Conservation (phyloP, 2,797 vertebrate species). For the Psittacula echo region DNA sequence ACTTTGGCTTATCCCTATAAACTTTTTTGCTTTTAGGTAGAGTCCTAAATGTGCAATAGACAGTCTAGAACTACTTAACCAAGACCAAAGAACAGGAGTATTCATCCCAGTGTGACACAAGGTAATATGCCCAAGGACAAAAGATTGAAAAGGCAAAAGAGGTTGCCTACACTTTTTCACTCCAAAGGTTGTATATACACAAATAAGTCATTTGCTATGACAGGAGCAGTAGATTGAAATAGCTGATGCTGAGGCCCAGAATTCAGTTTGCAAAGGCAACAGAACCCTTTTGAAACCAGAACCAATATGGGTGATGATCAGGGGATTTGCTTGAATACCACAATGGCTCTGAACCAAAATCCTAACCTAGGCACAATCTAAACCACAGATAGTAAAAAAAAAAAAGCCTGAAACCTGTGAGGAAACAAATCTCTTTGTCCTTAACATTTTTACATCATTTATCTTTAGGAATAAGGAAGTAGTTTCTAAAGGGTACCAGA, state of each 20-base stretch:
- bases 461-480: background rate
- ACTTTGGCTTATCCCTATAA: background rate
- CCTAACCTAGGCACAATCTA: background rate
- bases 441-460: background rate
- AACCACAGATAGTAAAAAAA: background rate
- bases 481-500: background rate
- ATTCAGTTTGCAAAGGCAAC: background rate
- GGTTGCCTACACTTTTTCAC: too few species aligned
- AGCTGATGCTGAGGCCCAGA: background rate
- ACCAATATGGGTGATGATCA: background rate
- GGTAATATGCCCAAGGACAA: background rate
- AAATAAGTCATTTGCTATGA: background rate
- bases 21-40: background rate
- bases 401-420: background rate
- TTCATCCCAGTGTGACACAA: background rate
- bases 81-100: background rate
- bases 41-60: background rate
- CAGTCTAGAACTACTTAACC: background rate
- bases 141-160: background rate
- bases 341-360: background rate
- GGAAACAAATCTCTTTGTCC: background rate
- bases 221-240: background rate
- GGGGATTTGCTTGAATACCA: background rate
- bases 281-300: background rate
- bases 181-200: background rate